Conservation (phyloP, 2,113 vertebrate genomes). For the Camelus bactrianus region DNA sequence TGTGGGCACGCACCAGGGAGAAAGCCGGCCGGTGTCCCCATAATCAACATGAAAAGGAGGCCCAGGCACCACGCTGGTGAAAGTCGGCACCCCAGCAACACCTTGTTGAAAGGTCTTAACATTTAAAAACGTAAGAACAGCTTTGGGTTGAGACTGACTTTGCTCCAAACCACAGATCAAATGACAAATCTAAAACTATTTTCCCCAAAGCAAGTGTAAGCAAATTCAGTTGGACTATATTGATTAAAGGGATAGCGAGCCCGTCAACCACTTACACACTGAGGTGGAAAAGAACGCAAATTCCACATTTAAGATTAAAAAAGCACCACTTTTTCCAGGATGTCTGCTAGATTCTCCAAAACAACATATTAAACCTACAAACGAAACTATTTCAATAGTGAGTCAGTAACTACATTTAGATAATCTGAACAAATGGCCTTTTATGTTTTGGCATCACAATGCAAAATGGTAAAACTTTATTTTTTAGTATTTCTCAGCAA, state of each 20-base stretch:
- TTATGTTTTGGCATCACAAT: neutral
- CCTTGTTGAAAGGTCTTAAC: neutral
- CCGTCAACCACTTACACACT: neutral
- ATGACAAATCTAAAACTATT: neutral
- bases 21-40: neutral
- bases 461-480: neutral
- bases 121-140: neutral
- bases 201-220: neutral
- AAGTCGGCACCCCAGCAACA: neutral
- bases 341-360: neutral
- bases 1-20: neutral
- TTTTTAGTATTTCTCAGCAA: conserved; percentile 8
- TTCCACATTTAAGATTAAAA: neutral
- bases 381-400: neutral
- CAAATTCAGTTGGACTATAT: neutral
- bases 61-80: neutral
- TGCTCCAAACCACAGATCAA: neutral
- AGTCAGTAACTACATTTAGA: neutral
- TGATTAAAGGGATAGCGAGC: neutral
- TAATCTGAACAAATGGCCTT: neutral
- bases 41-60: neutral
- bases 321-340: neutral
- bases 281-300: neutral
- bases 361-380: neutral
- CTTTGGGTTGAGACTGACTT: neutral